Conservation (phyloP, 2,113 vertebrate species). For the Rhizomys pruinosus region DNA sequence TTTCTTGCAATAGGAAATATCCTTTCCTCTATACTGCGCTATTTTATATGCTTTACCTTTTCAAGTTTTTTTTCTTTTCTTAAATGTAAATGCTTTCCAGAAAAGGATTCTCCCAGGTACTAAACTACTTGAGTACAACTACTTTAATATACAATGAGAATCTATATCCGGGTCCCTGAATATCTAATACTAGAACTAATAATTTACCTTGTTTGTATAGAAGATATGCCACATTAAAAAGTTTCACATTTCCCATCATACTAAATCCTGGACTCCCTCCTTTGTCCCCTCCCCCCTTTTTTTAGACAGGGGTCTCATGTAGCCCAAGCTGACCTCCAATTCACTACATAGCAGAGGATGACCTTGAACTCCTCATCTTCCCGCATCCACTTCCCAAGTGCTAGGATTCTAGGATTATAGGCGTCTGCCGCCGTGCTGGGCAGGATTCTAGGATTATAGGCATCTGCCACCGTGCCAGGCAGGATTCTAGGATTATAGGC, state of each 20-base stretch:
- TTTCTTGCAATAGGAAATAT: conserved; percentile 88
- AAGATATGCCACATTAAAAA: conserved; percentile 33
- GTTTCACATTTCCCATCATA: conserved; percentile 54
- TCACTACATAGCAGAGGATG: not conserved
- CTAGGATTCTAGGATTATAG: not conserved
- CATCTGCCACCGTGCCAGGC: too few species aligned
- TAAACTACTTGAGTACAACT: too few species aligned
- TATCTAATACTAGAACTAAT: conserved; percentile 47
- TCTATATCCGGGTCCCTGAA: too few species aligned
- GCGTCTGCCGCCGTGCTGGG: not conserved
- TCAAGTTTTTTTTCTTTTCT: too few species aligned
- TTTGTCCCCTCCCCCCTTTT: not conserved
- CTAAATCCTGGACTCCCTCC: conserved; percentile 41
- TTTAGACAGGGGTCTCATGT: not conserved
- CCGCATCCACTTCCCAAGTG: not conserved
- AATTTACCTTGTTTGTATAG: conserved; percentile 40
- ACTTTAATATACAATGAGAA: too few species aligned
- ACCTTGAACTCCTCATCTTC: not conserved
- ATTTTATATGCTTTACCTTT: too few species aligned
- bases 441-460: too few species aligned
- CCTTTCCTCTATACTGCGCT: conserved; percentile 89
- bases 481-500: too few species aligned
- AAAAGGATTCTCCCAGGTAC: too few species aligned
- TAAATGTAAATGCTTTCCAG: too few species aligned
- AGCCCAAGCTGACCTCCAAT: not conserved